A percentile compares a stretch with the other conserved stretches of the same genome.
These are phyloP conservation scores for Chymomyza caudatula DNA, from an alignment of 2,888 invertebrate species.

Conservation along the genomic window DNA sequence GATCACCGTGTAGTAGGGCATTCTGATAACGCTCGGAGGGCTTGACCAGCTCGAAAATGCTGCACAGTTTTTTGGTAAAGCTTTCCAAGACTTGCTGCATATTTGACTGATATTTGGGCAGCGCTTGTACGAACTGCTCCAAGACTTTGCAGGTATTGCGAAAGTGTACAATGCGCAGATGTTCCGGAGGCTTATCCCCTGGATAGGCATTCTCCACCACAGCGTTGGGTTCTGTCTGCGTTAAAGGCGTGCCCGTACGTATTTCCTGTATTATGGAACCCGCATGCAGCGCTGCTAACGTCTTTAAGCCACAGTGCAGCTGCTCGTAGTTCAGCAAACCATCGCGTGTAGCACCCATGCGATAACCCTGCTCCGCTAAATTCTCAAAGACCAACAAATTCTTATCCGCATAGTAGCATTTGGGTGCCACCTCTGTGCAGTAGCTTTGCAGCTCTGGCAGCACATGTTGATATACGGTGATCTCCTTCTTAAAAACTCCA, in stretches of 20 bases:
- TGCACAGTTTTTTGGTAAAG: constrained; percentile 57
- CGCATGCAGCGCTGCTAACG: constrained; percentile 78
- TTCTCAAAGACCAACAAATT: constrained; percentile 78
- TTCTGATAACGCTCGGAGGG: constrained; percentile 77
- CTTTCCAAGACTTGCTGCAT: constrained; percentile 60
- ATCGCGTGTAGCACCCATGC: constrained; percentile 66
- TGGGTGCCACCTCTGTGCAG: constrained; percentile 70
- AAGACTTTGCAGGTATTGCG: constrained; percentile 68
- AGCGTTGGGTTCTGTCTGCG: constrained; percentile 62
- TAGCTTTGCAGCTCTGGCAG: constrained; percentile 75
- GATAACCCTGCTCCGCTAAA: constrained; percentile 70
- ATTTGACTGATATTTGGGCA: constrained; percentile 71
- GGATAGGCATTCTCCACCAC: constrained; percentile 78
- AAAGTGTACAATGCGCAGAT: constrained; percentile 67
- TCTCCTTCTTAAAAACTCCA: constrained; percentile 79
- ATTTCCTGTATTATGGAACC: constrained; percentile 78
- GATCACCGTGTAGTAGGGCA: constrained; percentile 78
- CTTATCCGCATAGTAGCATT: constrained; percentile 76
- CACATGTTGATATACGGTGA: constrained; percentile 77
- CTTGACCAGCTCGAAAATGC: constrained; percentile 70
- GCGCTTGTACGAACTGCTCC: constrained; percentile 63
- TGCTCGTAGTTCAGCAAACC: constrained; percentile 76
- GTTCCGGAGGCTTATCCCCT: constrained; percentile 42
- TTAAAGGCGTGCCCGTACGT: constrained; percentile 44
- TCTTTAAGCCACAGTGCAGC: constrained; percentile 75